phyloP scores from a whole-genome alignment of 2,797 vertebrate species.

The Oreonectes daqikongensis region DNA sequence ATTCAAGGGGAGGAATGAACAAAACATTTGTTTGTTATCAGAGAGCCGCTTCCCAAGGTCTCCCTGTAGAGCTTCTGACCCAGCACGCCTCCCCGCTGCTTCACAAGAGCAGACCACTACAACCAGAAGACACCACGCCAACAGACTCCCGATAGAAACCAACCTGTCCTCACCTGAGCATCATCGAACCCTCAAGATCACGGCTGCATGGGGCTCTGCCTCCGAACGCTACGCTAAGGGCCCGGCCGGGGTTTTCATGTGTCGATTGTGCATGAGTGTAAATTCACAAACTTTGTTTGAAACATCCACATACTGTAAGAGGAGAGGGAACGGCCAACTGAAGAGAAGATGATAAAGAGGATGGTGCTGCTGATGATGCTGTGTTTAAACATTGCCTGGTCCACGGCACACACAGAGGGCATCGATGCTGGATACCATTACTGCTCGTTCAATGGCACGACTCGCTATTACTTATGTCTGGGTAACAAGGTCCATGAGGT shows the following conservation, averaged over 20 bases:
- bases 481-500: constrained; percentile 55
- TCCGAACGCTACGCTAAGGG: background rate
- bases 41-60: constrained; percentile 61
- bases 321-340: background rate
- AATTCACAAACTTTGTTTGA: background rate
- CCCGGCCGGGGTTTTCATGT: background rate
- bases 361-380: constrained; percentile 21
- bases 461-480: constrained; percentile 51
- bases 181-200: background rate
- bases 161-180: constrained; percentile 11
- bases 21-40: constrained; percentile 60
- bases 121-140: constrained; percentile 21
- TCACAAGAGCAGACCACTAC: constrained; percentile 30
- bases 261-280: background rate
- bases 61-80: constrained; percentile 42
- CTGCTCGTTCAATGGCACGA: constrained; percentile 45
- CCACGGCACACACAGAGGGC: background rate
- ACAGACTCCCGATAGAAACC: background rate
- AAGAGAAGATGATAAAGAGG: constrained; percentile 34
- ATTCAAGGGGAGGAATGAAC: constrained; percentile 44
- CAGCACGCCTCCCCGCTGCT: constrained; percentile 36
- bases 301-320: background rate
- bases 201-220: constrained; percentile 18
- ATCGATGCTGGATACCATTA: constrained; percentile 21
- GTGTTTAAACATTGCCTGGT: constrained; percentile 19